Evolutionary conservation across 2,113 vertebrate genomes (phyloP), one percentile per base, ranked within the genome.

Genomic region (Dasyprocta punctata): DNA sequence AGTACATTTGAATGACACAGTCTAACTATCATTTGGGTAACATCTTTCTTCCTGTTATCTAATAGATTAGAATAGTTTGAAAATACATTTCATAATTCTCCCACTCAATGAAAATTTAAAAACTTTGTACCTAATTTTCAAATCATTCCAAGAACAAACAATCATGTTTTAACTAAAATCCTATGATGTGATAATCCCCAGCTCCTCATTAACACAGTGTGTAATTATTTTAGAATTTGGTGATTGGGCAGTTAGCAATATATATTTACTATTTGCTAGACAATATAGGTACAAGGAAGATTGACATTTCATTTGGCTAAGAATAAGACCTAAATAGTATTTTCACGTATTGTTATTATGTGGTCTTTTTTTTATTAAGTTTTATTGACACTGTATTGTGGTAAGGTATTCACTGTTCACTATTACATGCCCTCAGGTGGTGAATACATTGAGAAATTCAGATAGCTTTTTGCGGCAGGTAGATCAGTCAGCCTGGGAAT

Each of bases 1-100:
- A 93, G 26, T 86, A n/a, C 75, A 78, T 80, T 84, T 96, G 63
- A 95, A 41, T 92, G 41, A 87, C 14, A 93, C 36, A 93, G 33
- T 93, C 52, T 77, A 83, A 86, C 11, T 89, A 58, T 56, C 60
- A 36, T 88, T 36, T 87, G 38, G 90, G 87, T 54, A 58, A 71
- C 33, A 41, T 49, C 6, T n/a, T 88, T 82, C 28, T 89, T 83
- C 67, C 44, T 71, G 14, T 92, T 78, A 22, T 85, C 28, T 90
- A 90, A 71, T 81, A 85, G 80, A 77, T 86, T 38, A 69, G 9
- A 81, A 90, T 10, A 38, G 17, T 86, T 78, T 90, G 26, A 63
- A 93, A 77, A 69, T 92, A 63, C 33, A 3, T 61, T 3, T 67
- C 17, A 38, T 92, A 75, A 80, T 85, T 82, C 33, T 69, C 26